These are phyloP conservation scores for Pangasianodon gigas DNA, from an alignment of 2,113 vertebrate species.

Conservation along the genomic window DNA sequence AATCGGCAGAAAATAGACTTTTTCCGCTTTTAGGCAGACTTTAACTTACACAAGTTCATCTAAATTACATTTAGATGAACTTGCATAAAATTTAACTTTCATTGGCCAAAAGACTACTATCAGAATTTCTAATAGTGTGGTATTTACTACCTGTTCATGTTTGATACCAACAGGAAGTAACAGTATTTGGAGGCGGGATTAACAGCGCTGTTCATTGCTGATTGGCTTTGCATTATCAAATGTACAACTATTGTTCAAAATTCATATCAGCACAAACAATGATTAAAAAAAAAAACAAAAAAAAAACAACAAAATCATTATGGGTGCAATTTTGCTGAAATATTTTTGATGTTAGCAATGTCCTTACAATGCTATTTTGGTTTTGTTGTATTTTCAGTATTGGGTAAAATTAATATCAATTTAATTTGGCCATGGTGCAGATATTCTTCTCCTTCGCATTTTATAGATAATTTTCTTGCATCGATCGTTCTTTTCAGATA, in stretches of 20 bases:
- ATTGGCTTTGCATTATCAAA: not conserved
- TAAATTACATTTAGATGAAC: not conserved
- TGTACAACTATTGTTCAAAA: not conserved
- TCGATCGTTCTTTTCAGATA: not conserved
- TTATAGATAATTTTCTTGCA: not conserved
- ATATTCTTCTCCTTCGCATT: not conserved
- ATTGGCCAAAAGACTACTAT: not conserved
- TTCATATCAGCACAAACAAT: not conserved
- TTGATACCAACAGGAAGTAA: not conserved
- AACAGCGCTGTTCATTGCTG: not conserved
- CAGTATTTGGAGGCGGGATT: not conserved
- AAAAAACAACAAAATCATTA: too few species aligned
- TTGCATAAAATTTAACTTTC: not conserved
- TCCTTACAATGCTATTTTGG: not conserved
- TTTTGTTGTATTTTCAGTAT: not conserved
- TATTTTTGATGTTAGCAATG: not conserved
- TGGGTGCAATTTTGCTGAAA: not conserved
- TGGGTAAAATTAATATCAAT: not conserved
- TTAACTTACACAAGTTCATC: not conserved
- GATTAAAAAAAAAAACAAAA: too few species aligned
- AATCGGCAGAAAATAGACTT: not conserved
- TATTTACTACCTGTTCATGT: not conserved
- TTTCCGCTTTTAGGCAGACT: not conserved
- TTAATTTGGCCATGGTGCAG: not conserved
- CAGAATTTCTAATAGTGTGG: not conserved